These are phyloP conservation scores for Notechis scutatus DNA, from an alignment of 2,113 vertebrate species.

Conservation along the genomic window DNA sequence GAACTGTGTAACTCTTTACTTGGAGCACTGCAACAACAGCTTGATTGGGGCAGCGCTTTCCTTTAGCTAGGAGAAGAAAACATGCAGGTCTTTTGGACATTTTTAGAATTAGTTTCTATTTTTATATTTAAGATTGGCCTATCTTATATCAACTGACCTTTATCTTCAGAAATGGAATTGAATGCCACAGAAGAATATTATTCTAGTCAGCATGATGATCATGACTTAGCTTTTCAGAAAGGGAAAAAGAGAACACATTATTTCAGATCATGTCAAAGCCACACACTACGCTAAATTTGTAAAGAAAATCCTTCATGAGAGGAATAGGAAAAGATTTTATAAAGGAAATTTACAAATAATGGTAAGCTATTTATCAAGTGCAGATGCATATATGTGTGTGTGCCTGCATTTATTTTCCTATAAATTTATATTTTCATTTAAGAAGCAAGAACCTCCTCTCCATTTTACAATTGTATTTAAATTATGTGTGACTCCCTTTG, in stretches of 20 bases:
- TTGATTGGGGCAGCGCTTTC: not conserved
- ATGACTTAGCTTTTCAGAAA: not conserved
- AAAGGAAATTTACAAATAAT: not conserved
- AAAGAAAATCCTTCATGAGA: not conserved
- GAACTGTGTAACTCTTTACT: not conserved
- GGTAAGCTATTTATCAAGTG: not conserved
- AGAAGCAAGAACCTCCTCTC: not conserved
- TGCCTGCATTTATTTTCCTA: not conserved
- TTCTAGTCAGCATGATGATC: not conserved
- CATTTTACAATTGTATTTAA: not conserved
- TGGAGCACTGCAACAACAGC: not conserved
- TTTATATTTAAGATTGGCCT: not conserved
- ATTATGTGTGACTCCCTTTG: not conserved
- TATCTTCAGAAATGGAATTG: slow-evolving; percentile 12
- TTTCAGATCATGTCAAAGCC: not conserved
- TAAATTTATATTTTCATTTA: not conserved
- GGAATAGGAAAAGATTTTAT: not conserved
- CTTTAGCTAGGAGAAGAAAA: not conserved
- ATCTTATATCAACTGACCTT: not conserved
- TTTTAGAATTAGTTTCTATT: slow-evolving; percentile 15
- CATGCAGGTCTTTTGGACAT: not conserved
- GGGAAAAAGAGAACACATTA: not conserved
- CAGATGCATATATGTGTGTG: not conserved
- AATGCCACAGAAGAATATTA: not conserved
- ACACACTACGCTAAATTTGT: not conserved